Evolutionary conservation across 2,113 vertebrate genomes (phyloP), one percentile per base, ranked within the genome.

Genomic region (Notothenia rossii): DNA sequence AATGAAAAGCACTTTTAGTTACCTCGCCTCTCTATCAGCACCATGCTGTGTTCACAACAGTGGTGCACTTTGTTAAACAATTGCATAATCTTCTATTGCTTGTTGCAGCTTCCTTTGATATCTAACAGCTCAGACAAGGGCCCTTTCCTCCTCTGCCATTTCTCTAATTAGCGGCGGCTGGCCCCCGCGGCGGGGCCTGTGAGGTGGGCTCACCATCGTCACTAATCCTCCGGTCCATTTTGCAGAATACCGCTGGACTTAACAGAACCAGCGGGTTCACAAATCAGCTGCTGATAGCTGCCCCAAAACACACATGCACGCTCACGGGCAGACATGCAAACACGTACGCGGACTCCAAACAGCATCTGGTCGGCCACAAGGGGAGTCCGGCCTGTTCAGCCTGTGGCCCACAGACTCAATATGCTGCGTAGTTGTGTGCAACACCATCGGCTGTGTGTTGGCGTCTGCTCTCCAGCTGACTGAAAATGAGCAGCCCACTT

Each of bases 91-190:
- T 73, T 61, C 20, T 64, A 58, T 18, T 6, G 74, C 36, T 64
- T 29, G n/a, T 72, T 79, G 60, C 55, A n/a, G 22, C 72, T 46
- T 66, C 25, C 60, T 87, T 85, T 85, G 85, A 85, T 84, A 87
- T 88, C 20, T 56, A 75, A 78, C 77, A 50, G 75, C 76, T 82
- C 77, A 83, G 81, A 88, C 86, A 88, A 88, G 77, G 87, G 72
- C 82, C 85, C 80, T 78, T 75, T 79, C 70, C 69, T 81, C 65
- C 56, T 73, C 55, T 74, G 40, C 70, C 29, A 11, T 81, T 75
- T 83, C 75, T 83, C 77, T 89, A 90, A 91, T 93, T 88, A 91
- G 72, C 61, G 36, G 79, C 15, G 48, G 65, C 75, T n/a, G 81
- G 64, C 81, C 82, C 87, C 82, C 1, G 43, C 17, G 61, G 84